phyloP scores from a whole-genome alignment of 2,113 vertebrate genomes.

The Megaceryle torquata region DNA sequence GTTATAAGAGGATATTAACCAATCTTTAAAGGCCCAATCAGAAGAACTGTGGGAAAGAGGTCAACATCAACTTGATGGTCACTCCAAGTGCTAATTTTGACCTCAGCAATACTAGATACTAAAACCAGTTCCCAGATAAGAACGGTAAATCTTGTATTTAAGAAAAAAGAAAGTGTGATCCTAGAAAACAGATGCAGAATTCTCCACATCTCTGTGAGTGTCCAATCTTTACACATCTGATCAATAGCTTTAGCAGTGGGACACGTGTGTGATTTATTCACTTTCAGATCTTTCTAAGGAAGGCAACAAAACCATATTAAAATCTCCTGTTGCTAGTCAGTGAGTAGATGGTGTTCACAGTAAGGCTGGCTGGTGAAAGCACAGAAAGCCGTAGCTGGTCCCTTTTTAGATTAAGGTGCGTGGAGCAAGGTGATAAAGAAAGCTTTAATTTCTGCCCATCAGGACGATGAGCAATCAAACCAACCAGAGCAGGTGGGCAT shows the following conservation, averaged over 20 bases:
- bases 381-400: not conserved
- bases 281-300: not conserved
- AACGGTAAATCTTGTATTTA: not conserved
- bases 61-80: not conserved
- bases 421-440: not conserved
- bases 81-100: not conserved
- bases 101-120: not conserved
- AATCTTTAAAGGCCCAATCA: not conserved
- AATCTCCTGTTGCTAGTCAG: not conserved
- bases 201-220: not conserved
- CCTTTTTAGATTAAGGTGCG: not conserved
- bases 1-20: not conserved
- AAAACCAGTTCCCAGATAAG: not conserved
- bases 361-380: not conserved
- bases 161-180: not conserved
- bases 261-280: not conserved
- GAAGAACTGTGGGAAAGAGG: not conserved
- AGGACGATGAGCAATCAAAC: not conserved
- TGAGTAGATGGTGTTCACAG: not conserved
- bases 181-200: constrained; percentile 1
- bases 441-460: not conserved
- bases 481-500: not conserved
- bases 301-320: not conserved
- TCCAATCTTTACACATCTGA: not conserved
- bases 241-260: not conserved